Percentiles rank a stretch among this genome's conserved stretches.
phyloP scores from a whole-genome alignment of 1,140 invertebrate species.

The Spodoptera frugiperda region DNA sequence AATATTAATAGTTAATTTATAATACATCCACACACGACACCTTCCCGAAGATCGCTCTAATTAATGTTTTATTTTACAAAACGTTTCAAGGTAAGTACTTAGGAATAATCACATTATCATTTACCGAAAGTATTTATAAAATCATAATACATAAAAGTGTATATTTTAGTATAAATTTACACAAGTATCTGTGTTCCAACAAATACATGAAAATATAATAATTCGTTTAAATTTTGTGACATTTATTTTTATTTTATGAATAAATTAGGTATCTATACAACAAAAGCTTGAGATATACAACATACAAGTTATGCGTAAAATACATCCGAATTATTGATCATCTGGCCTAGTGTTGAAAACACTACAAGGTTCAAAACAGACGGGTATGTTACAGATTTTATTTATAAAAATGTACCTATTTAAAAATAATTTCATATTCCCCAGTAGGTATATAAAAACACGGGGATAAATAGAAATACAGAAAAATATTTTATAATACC shows the following conservation, averaged over 20 bases:
- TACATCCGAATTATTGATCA: too few relatives aligned
- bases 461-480: not conserved
- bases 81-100: constrained; percentile 55
- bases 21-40: constrained; percentile 39
- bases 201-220: too few relatives aligned
- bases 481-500: constrained; percentile 1
- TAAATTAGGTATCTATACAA: not conserved
- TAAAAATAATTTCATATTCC: constrained; percentile 1
- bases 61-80: constrained; percentile 49
- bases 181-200: too few relatives aligned
- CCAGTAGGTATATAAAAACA: not conserved
- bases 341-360: too few relatives aligned
- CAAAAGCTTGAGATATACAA: not conserved
- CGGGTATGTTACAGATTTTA: not conserved
- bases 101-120: constrained; percentile 33
- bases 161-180: constrained; percentile 1
- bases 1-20: constrained; percentile 36
- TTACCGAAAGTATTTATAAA: constrained; percentile 25
- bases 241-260: not conserved
- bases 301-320: too few relatives aligned
- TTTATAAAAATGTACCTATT: not conserved
- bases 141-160: constrained; percentile 22
- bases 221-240: too few relatives aligned
- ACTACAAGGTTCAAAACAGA: not conserved
- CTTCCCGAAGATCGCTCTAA: constrained; percentile 43